These are phyloP conservation scores for Neosalanx taihuensis DNA, from an alignment of 2,797 vertebrate genomes.

Conservation along the genomic window DNA sequence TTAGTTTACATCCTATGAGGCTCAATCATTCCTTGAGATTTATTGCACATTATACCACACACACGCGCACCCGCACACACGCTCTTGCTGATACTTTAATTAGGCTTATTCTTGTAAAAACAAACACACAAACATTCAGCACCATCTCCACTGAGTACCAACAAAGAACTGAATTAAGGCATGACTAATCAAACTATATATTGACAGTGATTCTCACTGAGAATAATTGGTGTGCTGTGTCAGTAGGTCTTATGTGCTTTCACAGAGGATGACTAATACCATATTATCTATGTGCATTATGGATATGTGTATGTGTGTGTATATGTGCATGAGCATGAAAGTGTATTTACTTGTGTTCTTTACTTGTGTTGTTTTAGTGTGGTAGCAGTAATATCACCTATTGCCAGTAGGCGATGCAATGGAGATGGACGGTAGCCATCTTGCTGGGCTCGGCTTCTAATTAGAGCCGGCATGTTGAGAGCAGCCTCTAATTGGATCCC, in stretches of 20 bases:
- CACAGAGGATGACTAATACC: constrained; percentile 55
- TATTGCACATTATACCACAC: constrained; percentile 53
- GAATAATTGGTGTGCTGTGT: constrained; percentile 57
- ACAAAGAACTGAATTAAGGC: constrained; percentile 64
- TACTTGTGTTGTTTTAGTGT: constrained; percentile 34
- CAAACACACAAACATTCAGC: constrained; percentile 69
- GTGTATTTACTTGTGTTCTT: constrained; percentile 31
- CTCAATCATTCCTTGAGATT: constrained; percentile 56
- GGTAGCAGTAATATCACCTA: constrained; percentile 38
- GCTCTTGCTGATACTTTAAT: neutral
- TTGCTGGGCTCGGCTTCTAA: constrained; percentile 48
- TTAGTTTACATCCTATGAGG: constrained; percentile 58
- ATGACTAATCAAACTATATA: constrained; percentile 50
- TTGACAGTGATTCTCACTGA: constrained; percentile 54
- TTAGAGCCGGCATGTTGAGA: constrained; percentile 36
- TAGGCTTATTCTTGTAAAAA: neutral
- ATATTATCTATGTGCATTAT: constrained; percentile 44
- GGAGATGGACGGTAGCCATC: constrained; percentile 39
- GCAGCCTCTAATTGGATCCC: constrained; percentile 43
- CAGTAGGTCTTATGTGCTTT: constrained; percentile 72
- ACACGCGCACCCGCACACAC: constrained; percentile 8
- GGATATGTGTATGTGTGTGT: constrained; percentile 15
- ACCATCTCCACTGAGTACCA: constrained; percentile 51
- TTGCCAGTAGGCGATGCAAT: constrained; percentile 45
- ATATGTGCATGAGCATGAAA: constrained; percentile 38